These are phyloP conservation scores for Chironomus striatipennis DNA, from an alignment of 1,140 invertebrate genomes.

Conservation along the genomic window DNA sequence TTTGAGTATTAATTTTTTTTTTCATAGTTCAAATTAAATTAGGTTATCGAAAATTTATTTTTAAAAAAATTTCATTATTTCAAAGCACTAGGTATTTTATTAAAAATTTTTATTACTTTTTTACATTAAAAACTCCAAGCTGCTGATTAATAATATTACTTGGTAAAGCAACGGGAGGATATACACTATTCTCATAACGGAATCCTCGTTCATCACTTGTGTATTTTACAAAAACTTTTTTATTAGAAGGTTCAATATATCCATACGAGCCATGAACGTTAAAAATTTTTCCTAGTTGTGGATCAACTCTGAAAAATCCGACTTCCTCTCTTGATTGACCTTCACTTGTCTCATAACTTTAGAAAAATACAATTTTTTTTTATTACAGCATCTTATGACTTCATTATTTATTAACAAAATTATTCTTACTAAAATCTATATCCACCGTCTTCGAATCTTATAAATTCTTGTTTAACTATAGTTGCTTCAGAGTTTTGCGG, in stretches of 20 bases:
- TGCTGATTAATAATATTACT: neutral
- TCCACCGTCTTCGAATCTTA: neutral
- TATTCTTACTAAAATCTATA: neutral
- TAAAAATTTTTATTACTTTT: neutral
- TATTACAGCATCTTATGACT: no score
- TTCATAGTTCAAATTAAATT: neutral
- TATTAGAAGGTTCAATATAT: neutral
- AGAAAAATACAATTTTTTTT: neutral
- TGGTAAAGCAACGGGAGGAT: neutral
- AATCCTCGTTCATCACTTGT: neutral
- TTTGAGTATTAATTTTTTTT: no score
- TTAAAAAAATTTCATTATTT: neutral
- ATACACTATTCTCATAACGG: neutral
- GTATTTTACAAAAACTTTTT: neutral
- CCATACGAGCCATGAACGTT: neutral
- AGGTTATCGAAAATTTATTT: neutral
- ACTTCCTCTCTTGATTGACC: constrained; percentile 1
- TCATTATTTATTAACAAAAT: neutral
- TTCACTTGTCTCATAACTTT: constrained; percentile 1
- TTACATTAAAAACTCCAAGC: neutral
- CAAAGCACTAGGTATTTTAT: neutral
- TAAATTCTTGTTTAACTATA: neutral
- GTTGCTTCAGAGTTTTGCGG: neutral
- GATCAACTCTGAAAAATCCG: neutral
- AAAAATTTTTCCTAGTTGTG: constrained; percentile 12